These are phyloP conservation scores for Dinoponera quadriceps DNA, from an alignment of 1,140 invertebrate genomes.

Conservation along the genomic window DNA sequence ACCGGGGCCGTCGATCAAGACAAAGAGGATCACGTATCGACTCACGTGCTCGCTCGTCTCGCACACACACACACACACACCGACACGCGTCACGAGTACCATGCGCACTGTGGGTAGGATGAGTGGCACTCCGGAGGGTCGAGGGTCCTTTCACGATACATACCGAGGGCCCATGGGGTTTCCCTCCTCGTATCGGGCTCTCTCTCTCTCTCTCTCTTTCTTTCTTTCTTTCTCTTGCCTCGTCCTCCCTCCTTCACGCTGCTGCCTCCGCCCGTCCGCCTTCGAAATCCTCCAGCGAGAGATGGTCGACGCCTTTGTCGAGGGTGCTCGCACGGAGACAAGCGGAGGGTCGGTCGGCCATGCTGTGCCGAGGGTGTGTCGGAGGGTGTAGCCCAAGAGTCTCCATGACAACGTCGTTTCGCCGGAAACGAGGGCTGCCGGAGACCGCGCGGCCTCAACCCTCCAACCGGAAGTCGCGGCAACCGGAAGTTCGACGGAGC, in stretches of 20 bases:
- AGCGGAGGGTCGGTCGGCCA: slow-evolving; percentile 74
- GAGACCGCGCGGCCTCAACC: slow-evolving; percentile 48
- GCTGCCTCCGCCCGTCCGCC: slow-evolving; percentile 48
- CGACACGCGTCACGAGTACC: slow-evolving; percentile 7
- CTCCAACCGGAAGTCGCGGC: slow-evolving; percentile 71
- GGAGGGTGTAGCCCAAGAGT: slow-evolving; percentile 78
- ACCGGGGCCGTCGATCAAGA: slow-evolving; percentile 19
- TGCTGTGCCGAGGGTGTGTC: slow-evolving; percentile 80
- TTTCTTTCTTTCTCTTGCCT: slow-evolving; percentile 55
- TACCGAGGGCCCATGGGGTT: slow-evolving; percentile 71
- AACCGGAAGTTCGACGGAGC: slow-evolving; percentile 64
- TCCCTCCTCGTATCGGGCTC: slow-evolving; percentile 53
- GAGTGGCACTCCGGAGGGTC: slow-evolving; percentile 73
- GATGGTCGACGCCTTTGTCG: slow-evolving; percentile 50
- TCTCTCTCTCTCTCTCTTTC: slow-evolving; percentile 57
- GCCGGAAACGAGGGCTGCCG: slow-evolving; percentile 68
- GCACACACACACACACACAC: no score
- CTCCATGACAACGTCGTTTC: slow-evolving; percentile 78
- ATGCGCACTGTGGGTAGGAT: slow-evolving; percentile 48
- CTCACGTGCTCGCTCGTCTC: slow-evolving; percentile 1
- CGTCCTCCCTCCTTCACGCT: slow-evolving; percentile 9
- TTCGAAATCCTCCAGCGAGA: slow-evolving; percentile 54
- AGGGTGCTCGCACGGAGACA: not conserved
- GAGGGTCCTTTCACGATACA: slow-evolving; percentile 65
- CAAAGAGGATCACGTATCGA: slow-evolving; percentile 51